Base-by-base conservation (phyloP, 2,888 invertebrate genomes). In the Euproctis similis region DNA sequence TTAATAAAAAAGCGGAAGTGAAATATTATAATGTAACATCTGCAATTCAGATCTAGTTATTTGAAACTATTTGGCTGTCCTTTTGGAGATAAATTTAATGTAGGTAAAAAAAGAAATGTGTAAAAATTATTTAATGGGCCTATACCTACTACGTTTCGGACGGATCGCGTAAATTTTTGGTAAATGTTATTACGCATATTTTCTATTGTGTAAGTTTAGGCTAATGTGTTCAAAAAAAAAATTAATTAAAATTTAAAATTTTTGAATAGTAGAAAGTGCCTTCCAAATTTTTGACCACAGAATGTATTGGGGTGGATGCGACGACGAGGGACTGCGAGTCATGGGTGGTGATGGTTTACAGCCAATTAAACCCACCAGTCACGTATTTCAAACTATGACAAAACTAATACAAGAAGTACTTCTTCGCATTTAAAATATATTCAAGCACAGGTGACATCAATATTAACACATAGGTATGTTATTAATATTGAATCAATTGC, bases 241-340 rank as follows among this genome's bases (percentile, higher is more conserved):
- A 23, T 74, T 84, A 59, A 82, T 75, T 82, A 66, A 82, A 85
- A 71, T 64, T 72, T 60, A 69, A 78, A 81, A 72, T 70, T 76
- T 81, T 81, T 75, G 68, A 86, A 87, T 88, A 86, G 90, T 90
- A 90, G 90, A 89, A 91, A 91, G 91, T 91, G 91, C 91, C 91
- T 91, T 91, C 90, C 90, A 90, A 87, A 86, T 81, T 81, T 81
- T 84, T 82, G 84, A 85, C 84, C 84, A 85, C 76, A 78, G 72
- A 78, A 77, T 87, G 86, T 85, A 87, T 87, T 81, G 88, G 88
- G 76, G 69, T 69, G 60, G 67, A 69, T 75, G 77, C 78, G 87
- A 86, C 87, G 87, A 75, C 58, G 68, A 61, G 59, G 61, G 64
- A 61, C 53, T 48, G 55, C 66, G 34, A 46, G 62, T 53, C 58